Percentiles rank a stretch among this genome's conserved stretches.
phyloP scores from a whole-genome alignment of 2,888 invertebrate genomes.

The Oscheius sp. region DNA sequence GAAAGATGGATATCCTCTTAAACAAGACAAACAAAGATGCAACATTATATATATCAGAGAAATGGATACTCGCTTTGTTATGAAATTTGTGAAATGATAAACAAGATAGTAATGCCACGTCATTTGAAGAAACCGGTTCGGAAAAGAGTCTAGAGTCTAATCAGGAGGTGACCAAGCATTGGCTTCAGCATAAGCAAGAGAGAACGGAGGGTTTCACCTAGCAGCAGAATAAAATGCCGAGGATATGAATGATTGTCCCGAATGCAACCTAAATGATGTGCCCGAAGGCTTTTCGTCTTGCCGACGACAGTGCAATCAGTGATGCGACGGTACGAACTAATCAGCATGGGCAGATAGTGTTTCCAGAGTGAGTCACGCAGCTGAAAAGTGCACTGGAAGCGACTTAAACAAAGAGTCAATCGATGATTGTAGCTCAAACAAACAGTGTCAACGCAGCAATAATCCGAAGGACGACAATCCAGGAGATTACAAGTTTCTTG shows the following conservation, averaged over 20 bases:
- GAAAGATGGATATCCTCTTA: too few species aligned
- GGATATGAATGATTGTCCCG: constrained; percentile 11
- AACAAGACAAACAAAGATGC: too few species aligned
- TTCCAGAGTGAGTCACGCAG: background rate
- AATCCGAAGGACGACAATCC: background rate
- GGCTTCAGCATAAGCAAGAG: background rate
- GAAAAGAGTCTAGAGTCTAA: too few species aligned
- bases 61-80: too few species aligned
- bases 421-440: constrained; percentile 31
- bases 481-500: background rate
- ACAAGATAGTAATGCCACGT: too few species aligned
- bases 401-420: constrained; percentile 5
- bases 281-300: background rate
- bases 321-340: constrained; percentile 27
- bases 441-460: constrained; percentile 26
- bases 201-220: constrained; percentile 5
- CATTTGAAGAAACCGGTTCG: too few species aligned
- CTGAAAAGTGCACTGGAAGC: background rate
- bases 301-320: constrained; percentile 1
- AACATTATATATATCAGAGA: too few species aligned
- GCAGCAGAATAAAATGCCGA: constrained; percentile 1
- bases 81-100: too few species aligned
- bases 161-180: too few species aligned
- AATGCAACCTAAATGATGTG: constrained; percentile 14
- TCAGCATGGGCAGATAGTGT: constrained; percentile 17